Evolutionary conservation across 2,888 invertebrate genomes (phyloP).

Genomic region (Trichacis sp.): DNA sequence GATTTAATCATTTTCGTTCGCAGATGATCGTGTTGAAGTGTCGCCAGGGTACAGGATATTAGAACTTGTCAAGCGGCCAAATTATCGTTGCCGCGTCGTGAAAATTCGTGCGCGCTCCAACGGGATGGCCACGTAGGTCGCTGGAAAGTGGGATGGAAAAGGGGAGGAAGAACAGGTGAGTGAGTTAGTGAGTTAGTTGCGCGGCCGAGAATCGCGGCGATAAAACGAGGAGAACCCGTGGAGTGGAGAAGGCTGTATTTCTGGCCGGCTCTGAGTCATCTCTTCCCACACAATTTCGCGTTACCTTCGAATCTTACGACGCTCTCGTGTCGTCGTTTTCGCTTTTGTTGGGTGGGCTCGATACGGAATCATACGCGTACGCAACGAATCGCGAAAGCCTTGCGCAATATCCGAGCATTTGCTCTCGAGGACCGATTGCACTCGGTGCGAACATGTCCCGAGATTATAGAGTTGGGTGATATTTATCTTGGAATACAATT

Average conservation of each 20-base stretch:
- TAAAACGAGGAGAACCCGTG: too few species aligned
- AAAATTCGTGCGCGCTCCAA: too few species aligned
- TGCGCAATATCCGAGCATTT: conserved; percentile 16
- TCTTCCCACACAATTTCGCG: conserved; percentile 58
- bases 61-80: too few species aligned
- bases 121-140: too few species aligned
- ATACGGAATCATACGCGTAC: neutral
- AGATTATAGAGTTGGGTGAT: neutral
- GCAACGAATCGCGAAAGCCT: conserved; percentile 5
- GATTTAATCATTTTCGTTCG: too few species aligned
- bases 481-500: neutral
- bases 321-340: conserved; percentile 8
- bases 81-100: too few species aligned
- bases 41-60: too few species aligned
- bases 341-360: conserved; percentile 11
- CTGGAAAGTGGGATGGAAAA: too few species aligned
- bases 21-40: too few species aligned
- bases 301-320: conserved; percentile 15
- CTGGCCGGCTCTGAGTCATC: conserved; percentile 59
- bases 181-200: too few species aligned
- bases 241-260: conserved; percentile 56
- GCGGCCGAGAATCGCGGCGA: too few species aligned
- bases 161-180: too few species aligned
- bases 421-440: neutral
- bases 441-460: neutral